Base-by-base conservation (phyloP, 2,888 invertebrate genomes). In the Drosophila atripex region DNA sequence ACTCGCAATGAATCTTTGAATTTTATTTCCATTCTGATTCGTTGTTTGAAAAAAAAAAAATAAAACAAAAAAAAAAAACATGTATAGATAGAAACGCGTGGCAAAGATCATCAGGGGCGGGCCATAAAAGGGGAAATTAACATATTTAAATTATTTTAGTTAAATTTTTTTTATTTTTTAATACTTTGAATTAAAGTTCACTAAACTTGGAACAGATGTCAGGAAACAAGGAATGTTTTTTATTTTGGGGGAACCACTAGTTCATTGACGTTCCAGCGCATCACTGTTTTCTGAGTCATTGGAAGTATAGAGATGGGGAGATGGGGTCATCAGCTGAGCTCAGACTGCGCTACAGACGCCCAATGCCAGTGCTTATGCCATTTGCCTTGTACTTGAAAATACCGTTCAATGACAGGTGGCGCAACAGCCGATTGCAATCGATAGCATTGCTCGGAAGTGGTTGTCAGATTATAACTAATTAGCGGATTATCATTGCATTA, bases 321-420 rank as follows among this genome's bases (percentile, higher is more conserved):
- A 11, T 3, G 32, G 12, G 11, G 12, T 52, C 52, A 57, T 57
- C 57, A 14, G 28, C 38, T 18, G 51, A 12, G 51, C 51, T 57
- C 39, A 57, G 51, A 51, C 57, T 14, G 35, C 18, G 28, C 5
- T 35, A 45, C 55, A 55, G 35, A 45, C 59, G 35, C 14, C 53
- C 21, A 18, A 14, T 41, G 25, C 8, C 25, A 25, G 23, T 11
- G n/a, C 28, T 3, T 25, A 53, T 56, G 41, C 25, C 14, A 18
- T 53, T 54, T 16, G 47, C 66, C 55, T 47, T 49, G 65, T 41
- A 55, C 39, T 68, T 78, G 77, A 83, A 45, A 77, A 73, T 76
- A 66, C 80, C 75, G 65, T 71, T 77, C 82, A 83, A 87, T 88
- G 87, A 80, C 87, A 78, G 46, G 14, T 55, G 25, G 51, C 28